Evolutionary conservation across 2,888 invertebrate genomes (phyloP).

Genomic region (Harpagoxenus sublaevis): DNA sequence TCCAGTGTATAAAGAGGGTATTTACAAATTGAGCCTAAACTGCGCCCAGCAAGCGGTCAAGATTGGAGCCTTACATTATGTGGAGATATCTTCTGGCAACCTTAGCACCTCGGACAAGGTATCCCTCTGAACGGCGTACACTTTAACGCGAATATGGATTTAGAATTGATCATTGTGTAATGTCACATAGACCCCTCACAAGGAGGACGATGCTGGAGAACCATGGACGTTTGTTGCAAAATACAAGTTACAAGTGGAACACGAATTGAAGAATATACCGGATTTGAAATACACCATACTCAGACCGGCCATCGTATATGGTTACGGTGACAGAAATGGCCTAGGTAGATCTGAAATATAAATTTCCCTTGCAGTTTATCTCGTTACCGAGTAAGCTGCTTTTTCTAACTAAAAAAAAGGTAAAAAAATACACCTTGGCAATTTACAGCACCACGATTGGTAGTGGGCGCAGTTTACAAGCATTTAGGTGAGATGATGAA

Average conservation of each 20-base stretch:
- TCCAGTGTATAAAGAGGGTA: constrained; percentile 96
- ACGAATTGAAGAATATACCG: constrained; percentile 90
- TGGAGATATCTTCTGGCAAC: constrained; percentile 95
- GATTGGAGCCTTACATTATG: constrained; percentile 90
- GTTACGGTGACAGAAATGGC: constrained; percentile 93
- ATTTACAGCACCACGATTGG: constrained; percentile 91
- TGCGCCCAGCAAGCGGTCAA: constrained; percentile 93
- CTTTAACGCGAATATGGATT: neutral
- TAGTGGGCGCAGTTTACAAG: constrained; percentile 96
- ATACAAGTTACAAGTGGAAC: constrained; percentile 94
- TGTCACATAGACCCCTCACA: constrained; percentile 88
- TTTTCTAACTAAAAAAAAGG: neutral
- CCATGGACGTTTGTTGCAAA: constrained; percentile 95
- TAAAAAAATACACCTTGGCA: neutral
- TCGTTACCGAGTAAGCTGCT: neutral
- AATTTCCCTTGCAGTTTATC: neutral
- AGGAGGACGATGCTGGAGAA: constrained; percentile 92
- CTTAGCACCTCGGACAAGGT: constrained; percentile 93
- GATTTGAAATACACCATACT: constrained; percentile 92
- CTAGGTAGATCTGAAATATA: constrained; percentile 88
- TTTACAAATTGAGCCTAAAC: constrained; percentile 93
- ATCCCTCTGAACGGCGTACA: constrained; percentile 28
- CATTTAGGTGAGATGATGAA: constrained; percentile 96
- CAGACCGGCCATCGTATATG: constrained; percentile 95
- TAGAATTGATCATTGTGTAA: neutral